phyloP scores from a whole-genome alignment of 2,797 vertebrate species.

The Tangara arthus region DNA sequence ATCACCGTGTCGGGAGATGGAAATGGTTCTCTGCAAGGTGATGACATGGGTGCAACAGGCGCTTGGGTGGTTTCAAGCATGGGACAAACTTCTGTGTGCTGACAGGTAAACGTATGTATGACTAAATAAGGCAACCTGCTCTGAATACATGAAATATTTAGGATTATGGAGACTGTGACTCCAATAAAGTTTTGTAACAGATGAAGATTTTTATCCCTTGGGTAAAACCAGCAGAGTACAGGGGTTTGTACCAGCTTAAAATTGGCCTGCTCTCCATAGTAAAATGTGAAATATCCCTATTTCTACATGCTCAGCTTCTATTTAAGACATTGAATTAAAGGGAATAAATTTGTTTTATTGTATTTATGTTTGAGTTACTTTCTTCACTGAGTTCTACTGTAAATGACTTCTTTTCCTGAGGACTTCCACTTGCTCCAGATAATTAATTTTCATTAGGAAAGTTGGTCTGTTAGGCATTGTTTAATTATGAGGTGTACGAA shows the following conservation, averaged over 20 bases:
- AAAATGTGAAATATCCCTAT: neutral
- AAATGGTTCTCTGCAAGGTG: neutral
- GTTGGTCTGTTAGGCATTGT: neutral
- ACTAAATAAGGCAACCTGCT: neutral
- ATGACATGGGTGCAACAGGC: neutral
- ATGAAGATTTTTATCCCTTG: neutral
- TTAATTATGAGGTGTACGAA: neutral
- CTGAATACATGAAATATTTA: neutral
- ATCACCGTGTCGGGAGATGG: neutral
- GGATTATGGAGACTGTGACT: neutral
- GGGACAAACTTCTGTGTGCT: neutral
- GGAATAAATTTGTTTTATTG: neutral
- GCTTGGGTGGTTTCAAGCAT: fast-evolving
- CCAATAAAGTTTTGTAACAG: neutral
- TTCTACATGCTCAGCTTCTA: neutral
- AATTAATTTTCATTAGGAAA: slow-evolving; percentile 5
- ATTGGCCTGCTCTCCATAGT: neutral
- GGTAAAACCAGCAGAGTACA: neutral
- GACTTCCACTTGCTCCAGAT: neutral
- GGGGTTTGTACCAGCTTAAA: neutral
- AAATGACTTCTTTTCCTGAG: neutral
- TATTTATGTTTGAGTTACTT: neutral
- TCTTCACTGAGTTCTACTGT: neutral
- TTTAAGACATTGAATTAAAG: neutral
- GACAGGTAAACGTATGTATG: fast-evolving